Percentiles rank a stretch among this genome's conserved stretches.
Conservation (phyloP, 2,888 invertebrate genomes). For the Microctonus hyperodae region DNA sequence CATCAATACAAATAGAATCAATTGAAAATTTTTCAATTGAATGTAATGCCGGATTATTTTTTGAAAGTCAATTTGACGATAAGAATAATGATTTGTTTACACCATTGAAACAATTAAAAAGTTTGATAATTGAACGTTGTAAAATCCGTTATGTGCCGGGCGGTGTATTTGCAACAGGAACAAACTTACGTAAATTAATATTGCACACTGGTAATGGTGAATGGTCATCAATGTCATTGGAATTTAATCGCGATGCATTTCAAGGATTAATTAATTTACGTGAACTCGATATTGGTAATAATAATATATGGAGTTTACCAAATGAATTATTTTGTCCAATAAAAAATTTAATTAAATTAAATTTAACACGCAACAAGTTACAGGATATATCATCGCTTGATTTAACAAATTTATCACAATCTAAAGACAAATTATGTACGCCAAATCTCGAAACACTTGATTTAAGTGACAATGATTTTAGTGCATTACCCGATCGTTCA, state of each 20-base stretch:
- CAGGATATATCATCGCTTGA: conserved; percentile 80
- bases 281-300: conserved; percentile 75
- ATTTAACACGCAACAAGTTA: conserved; percentile 79
- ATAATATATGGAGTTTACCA: conserved; percentile 80
- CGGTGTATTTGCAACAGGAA: conserved; percentile 73
- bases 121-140: conserved; percentile 77
- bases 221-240: conserved; percentile 81
- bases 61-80: conserved; percentile 73
- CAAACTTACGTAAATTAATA: conserved; percentile 72
- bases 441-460: conserved; percentile 75
- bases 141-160: conserved; percentile 79
- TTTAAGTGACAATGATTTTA: conserved; percentile 77
- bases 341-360: conserved; percentile 73
- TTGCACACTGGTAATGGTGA: conserved; percentile 80
- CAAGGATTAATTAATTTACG: conserved; percentile 73
- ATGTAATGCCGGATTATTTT: conserved; percentile 78
- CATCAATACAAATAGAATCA: conserved; percentile 73
- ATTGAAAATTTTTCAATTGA: conserved; percentile 74
- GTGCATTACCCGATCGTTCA: conserved; percentile 74
- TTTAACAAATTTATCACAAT: conserved; percentile 75
- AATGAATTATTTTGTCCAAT: conserved; percentile 77
- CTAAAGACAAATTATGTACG: conserved; percentile 67
- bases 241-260: conserved; percentile 76
- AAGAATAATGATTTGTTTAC: conserved; percentile 66
- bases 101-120: conserved; percentile 71